Conservation (phyloP, 2,113 vertebrate genomes). For the Gambusia holbrooki region DNA sequence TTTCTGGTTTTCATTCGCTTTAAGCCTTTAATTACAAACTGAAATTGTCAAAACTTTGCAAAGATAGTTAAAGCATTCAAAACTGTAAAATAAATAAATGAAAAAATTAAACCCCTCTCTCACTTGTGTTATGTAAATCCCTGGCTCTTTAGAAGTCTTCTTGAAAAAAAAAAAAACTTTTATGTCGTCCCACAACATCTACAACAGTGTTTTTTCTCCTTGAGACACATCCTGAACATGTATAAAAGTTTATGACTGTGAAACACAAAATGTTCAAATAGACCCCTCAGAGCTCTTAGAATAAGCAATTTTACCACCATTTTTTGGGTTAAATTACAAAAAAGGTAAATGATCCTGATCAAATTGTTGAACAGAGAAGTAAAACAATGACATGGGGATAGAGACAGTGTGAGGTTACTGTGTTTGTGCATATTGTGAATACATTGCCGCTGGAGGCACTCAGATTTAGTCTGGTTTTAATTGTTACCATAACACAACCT, state of each 20-base stretch:
- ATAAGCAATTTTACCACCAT: neutral
- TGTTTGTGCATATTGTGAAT: too few species aligned
- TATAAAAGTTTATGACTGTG: neutral
- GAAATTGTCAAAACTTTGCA: neutral
- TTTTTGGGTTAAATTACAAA: neutral
- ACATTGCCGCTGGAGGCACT: too few species aligned
- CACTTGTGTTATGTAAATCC: neutral
- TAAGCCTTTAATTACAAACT: neutral
- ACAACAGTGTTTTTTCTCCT: neutral
- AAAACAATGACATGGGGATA: neutral
- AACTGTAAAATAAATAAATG: neutral
- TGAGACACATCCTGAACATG: neutral
- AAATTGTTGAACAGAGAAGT: neutral
- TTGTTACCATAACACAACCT: too few species aligned
- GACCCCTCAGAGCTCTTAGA: neutral
- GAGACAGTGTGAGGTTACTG: neutral
- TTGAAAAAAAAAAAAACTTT: neutral
- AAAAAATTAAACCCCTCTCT: neutral
- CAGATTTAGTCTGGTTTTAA: too few species aligned
- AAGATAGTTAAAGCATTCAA: neutral
- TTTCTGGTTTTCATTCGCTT: neutral
- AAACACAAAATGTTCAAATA: neutral
- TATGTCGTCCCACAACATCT: neutral
- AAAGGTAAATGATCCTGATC: neutral
- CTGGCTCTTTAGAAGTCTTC: neutral